Evolutionary conservation across 1,140 invertebrate species (phyloP), one percentile per base, ranked within the genome.

Genomic region (Drosophila bipectinata): DNA sequence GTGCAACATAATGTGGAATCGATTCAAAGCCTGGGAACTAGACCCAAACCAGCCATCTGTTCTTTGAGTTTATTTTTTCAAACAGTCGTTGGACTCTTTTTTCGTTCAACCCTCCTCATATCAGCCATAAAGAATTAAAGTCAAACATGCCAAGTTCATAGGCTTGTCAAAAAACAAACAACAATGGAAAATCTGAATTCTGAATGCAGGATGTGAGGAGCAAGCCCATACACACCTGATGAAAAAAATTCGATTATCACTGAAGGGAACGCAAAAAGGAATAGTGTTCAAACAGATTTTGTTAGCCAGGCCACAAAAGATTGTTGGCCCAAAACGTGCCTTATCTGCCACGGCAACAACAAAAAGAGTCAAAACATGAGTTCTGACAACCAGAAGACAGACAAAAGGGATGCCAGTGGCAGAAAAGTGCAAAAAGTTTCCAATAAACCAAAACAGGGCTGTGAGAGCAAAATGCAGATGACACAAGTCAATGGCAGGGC

Each of bases 361-460:
- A 28, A 28, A 28, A 28, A n/a, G 12, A 37, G 3, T 51, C 68
- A 54, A 10, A 48, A 47, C 49, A 55, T 24, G 56, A 69, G 47
- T 18, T 41, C 47, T 72, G 68, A 60, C 34, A 58, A 32, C 26
- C 64, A 47, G 47, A 18, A 69, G 54, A 60, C 68, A 72, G 37
- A 62, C 71, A 47, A 74, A 61, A 57, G 45, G 51, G 63, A 57
- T 45, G 57, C 32, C 52, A 26, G 8, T 26, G 51, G 34, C 44
- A 41, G 5, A 54, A 61, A 72, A 15, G 47, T 61, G 30, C 28
- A 15, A 54, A 52, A 72, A 62, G 9, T 72, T 72, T 72, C 72
- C 67, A 54, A 57, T 75, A 56, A 14, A 30, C 37, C 15, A 52
- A 74, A 58, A 39, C 12, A 14, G 39, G 7, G n/a, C 14, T 48